Conservation (phyloP, 2,113 vertebrate species). For the Gambusia affinis region DNA sequence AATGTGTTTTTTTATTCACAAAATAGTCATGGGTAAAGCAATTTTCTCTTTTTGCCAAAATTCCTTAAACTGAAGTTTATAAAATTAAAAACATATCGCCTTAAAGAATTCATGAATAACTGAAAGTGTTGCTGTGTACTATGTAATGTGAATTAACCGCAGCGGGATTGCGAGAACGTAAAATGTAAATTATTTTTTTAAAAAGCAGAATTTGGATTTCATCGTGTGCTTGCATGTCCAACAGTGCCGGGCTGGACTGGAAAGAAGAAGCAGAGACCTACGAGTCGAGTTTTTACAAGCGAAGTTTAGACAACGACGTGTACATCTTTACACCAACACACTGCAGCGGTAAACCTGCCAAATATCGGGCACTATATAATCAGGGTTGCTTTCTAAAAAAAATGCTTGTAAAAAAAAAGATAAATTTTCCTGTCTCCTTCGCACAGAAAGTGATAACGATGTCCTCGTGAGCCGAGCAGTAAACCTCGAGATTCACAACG, state of each 20-base stretch:
- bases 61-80: no score
- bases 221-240: conserved; percentile 7
- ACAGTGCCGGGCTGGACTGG: conserved; percentile 88
- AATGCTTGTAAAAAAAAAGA: neutral
- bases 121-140: neutral
- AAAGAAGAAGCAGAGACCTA: conserved; percentile 91
- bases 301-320: conserved; percentile 92
- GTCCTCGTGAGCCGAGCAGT: conserved; percentile 94
- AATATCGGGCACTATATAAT: neutral
- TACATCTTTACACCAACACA: conserved; percentile 92
- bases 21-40: no score
- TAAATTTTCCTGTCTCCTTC: neutral
- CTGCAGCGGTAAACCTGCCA: neutral
- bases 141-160: neutral
- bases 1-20: no score
- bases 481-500: conserved; percentile 83
- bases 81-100: neutral
- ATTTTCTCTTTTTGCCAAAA: neutral
- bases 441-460: conserved; percentile 81
- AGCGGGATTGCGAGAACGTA: neutral
- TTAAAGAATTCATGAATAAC: neutral
- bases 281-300: conserved; percentile 94
- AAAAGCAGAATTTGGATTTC: neutral
- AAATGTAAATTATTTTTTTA: neutral
- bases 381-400: neutral